Conservation (phyloP, 2,113 vertebrate genomes). For the Anas platyrhynchos region DNA sequence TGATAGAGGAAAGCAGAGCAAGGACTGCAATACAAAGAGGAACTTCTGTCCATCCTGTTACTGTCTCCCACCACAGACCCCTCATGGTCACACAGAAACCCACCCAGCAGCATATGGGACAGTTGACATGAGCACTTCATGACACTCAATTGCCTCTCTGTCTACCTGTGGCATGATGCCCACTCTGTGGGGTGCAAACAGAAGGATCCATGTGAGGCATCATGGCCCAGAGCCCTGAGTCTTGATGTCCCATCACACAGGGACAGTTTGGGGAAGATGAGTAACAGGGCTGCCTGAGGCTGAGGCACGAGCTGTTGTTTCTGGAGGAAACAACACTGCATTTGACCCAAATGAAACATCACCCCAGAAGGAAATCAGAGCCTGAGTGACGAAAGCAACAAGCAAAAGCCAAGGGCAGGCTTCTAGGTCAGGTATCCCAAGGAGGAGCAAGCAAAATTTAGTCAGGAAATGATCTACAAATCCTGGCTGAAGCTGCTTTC, state of each 20-base stretch:
- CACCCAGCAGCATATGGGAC: background rate
- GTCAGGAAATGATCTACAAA: background rate
- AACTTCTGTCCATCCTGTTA: background rate
- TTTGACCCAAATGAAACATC: background rate
- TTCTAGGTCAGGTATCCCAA: background rate
- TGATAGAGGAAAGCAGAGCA: background rate
- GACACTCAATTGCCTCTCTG: background rate
- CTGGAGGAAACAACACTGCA: background rate
- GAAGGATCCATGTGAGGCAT: background rate
- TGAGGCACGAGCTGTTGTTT: background rate
- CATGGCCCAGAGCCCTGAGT: background rate
- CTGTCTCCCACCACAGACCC: background rate
- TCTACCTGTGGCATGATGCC: background rate
- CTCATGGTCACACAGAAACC: background rate
- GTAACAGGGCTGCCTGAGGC: background rate
- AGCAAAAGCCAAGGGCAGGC: background rate
- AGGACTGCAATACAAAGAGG: background rate
- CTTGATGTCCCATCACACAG: rapidly evolving
- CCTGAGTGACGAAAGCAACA: background rate
- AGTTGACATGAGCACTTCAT: background rate
- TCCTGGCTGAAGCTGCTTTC: background rate
- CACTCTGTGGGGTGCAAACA: background rate
- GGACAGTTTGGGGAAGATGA: background rate
- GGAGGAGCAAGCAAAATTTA: background rate
- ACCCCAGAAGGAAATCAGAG: background rate